A percentile compares a stretch with the other conserved stretches of the same genome.
These are phyloP conservation scores for Protomyctophum bolini DNA, from an alignment of 2,113 vertebrate species.

Conservation along the genomic window DNA sequence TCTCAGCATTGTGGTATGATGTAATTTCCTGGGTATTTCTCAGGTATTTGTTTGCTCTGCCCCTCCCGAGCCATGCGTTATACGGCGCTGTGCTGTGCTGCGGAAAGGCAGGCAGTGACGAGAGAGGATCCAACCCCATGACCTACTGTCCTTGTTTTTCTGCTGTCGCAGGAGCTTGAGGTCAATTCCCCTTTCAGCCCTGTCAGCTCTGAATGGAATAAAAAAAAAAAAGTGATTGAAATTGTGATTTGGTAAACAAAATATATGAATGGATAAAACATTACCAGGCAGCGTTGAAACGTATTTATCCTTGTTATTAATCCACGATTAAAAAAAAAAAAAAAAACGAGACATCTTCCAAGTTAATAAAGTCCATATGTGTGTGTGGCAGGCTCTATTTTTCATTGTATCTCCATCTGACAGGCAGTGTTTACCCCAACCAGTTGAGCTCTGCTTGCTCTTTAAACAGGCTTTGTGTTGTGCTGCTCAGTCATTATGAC, in stretches of 20 bases:
- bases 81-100: slow-evolving; percentile 35
- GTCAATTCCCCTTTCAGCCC: slow-evolving; percentile 68
- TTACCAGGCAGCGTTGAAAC: no score
- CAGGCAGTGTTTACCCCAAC: slow-evolving; percentile 67
- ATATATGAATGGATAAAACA: no score
- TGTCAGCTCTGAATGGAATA: slow-evolving; percentile 51
- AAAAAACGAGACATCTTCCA: not conserved
- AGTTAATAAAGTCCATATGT: slow-evolving; percentile 63
- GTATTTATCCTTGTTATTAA: not conserved
- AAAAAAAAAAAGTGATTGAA: slow-evolving; percentile 50
- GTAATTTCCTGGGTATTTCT: slow-evolving; percentile 74
- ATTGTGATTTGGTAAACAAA: slow-evolving; percentile 42
- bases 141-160: slow-evolving; percentile 75
- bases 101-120: slow-evolving; percentile 46
- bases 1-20: slow-evolving; percentile 59
- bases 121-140: slow-evolving; percentile 66
- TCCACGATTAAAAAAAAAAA: not conserved
- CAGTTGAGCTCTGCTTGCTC: slow-evolving; percentile 65
- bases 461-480: slow-evolving; percentile 75
- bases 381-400: slow-evolving; percentile 47
- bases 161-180: slow-evolving; percentile 61
- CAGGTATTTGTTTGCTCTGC: slow-evolving; percentile 69
- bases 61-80: slow-evolving; percentile 47
- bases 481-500: slow-evolving; percentile 73
- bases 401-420: slow-evolving; percentile 54